Base-by-base conservation (phyloP, 2,113 vertebrate genomes). In the Labrus mixtus region DNA sequence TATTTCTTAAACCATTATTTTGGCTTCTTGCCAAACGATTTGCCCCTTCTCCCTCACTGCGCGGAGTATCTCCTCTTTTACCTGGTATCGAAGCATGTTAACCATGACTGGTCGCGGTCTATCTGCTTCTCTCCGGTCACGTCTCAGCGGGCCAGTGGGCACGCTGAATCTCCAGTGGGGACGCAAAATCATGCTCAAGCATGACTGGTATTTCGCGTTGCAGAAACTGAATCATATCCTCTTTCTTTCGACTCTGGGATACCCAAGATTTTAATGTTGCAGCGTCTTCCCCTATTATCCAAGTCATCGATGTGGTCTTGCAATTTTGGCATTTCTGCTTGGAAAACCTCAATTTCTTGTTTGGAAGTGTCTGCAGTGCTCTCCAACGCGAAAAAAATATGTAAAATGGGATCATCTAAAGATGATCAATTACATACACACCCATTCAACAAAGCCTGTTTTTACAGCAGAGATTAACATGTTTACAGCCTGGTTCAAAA, bases 1-100 rank as follows among this genome's bases (percentile, higher is more conserved):
- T n/a, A n/a, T n/a, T n/a, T n/a, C n/a, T n/a, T n/a, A 61, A 23
- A 61, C 22, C 58, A 61, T 61, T 13, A 61, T 61, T 8, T 8
- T 22, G 7, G n/a, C 19, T 59, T 19, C 36, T 39, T 59, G 57
- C 57, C 57, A 59, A 10, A 39, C 1, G 37, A 61, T 43, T 20
- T 61, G 58, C 13, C 37, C n/a, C 9, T 61, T 61, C 10, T 43
- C 37, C 6, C 11, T 43, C 12, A 19, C 58, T 16, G 37, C 12
- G 8, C n/a, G 2, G 1, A 43, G 58, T 61, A 61, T 23, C 37
- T 61, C 58, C n/a, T 61, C 37, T 9, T 61, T 61, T 12, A 61
- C 58, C 12, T 61, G 58, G 12, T 43, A 61, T 6, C 12, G 10
- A 11, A 43, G 58, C 19, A 61, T 45, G n/a, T 61, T 61, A 12